Conservation (phyloP, 1,140 invertebrate species). For the Maconellicoccus hirsutus region DNA sequence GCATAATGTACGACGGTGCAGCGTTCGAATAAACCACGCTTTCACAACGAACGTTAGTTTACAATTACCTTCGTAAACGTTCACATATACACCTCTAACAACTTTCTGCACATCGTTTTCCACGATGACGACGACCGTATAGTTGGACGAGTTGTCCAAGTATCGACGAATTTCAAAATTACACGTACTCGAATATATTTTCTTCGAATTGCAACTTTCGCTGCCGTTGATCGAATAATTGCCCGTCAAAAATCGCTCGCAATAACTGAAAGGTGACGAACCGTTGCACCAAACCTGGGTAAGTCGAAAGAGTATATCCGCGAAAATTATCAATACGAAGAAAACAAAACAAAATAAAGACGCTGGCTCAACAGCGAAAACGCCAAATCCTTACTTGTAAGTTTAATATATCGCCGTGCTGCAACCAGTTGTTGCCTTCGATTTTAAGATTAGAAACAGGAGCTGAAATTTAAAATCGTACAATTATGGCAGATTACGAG, state of each 20-base stretch:
- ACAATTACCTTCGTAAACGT: slow-evolving; percentile 62
- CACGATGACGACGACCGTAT: slow-evolving; percentile 61
- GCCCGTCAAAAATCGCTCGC: slow-evolving; percentile 46
- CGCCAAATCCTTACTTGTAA: slow-evolving; percentile 38
- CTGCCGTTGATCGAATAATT: slow-evolving; percentile 66
- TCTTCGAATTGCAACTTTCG: slow-evolving; percentile 46
- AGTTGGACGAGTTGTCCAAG: slow-evolving; percentile 48
- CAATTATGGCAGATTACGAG: background rate
- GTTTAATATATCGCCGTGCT: slow-evolving; percentile 60
- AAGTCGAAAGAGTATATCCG: background rate
- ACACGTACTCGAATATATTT: slow-evolving; percentile 35
- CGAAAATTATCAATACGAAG: background rate
- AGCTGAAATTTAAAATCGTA: slow-evolving; percentile 37
- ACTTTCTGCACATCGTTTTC: slow-evolving; percentile 56
- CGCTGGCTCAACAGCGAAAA: too few species aligned
- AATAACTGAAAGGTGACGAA: slow-evolving; percentile 53
- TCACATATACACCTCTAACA: slow-evolving; percentile 56
- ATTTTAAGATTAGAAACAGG: slow-evolving; percentile 52
- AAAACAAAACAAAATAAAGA: background rate
- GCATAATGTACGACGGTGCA: too few species aligned
- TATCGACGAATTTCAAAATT: slow-evolving; percentile 51
- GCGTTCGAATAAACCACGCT: too few species aligned
- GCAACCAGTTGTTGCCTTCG: slow-evolving; percentile 62
- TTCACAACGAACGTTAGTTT: too few species aligned
- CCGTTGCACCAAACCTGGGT: slow-evolving; percentile 45